phyloP scores from a whole-genome alignment of 30 jellyfish, hydroid and myxozoan genomes.

The Pseudorhiza aurosa region DNA sequence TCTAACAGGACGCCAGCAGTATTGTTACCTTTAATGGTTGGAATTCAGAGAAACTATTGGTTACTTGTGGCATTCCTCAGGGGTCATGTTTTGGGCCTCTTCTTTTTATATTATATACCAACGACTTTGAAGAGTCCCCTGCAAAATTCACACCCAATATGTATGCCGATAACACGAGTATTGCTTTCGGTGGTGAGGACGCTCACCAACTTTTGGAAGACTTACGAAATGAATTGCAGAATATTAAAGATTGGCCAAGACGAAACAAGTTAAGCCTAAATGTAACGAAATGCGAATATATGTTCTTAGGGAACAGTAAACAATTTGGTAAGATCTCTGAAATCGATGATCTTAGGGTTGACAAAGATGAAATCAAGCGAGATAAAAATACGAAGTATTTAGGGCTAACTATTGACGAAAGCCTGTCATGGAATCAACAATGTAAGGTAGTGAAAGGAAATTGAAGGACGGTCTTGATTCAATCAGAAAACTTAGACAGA shows the following conservation, averaged over 20 bases:
- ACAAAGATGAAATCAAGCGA: constrained; percentile 29
- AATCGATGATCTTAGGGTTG: too few relatives aligned
- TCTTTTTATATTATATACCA: constrained; percentile 37
- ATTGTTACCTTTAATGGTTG: too few relatives aligned
- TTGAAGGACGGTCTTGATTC: constrained; percentile 18
- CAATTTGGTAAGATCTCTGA: neutral
- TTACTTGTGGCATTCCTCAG: constrained; percentile 53
- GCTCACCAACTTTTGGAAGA: constrained; percentile 19
- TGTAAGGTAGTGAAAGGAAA: neutral
- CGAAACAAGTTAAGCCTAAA: too few relatives aligned
- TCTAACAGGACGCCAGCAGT: constrained; percentile 57
- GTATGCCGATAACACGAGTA: constrained; percentile 37
- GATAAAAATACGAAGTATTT: constrained; percentile 22
- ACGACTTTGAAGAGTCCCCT: constrained; percentile 32
- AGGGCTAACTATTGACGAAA: constrained; percentile 37
- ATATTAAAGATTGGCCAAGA: constrained; percentile 8
- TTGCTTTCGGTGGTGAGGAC: too few relatives aligned
- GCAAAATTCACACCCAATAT: constrained; percentile 25
- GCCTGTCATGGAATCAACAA: constrained; percentile 45
- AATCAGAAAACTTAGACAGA: constrained; percentile 25
- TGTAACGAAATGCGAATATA: too few relatives aligned
- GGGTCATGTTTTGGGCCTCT: constrained; percentile 50
- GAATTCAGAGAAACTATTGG: constrained; percentile 28
- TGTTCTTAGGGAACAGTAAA: too few relatives aligned
- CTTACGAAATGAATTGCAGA: constrained; percentile 19